Base-by-base conservation (phyloP, 2,888 invertebrate species). In the Siphlonurus alternatus region DNA sequence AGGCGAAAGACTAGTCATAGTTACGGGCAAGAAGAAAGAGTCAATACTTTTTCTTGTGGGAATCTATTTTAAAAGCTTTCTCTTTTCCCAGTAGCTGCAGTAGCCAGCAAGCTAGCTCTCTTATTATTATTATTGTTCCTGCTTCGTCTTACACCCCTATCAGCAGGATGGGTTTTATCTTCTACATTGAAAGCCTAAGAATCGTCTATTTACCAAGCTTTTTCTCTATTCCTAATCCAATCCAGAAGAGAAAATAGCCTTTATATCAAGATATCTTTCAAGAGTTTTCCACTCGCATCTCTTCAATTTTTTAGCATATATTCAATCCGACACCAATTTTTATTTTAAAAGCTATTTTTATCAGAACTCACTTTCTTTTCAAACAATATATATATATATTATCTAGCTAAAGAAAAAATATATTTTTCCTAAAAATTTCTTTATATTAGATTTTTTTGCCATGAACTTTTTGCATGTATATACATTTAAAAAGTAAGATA, bases 201-300 rank as follows among this genome's bases (percentile, higher is more conserved):
- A 38, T 56, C 20, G n/a, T 56, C 56, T 56, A 56, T 56, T 56
- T 56, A 22, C 56, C 56, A 56, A 56, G 56, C 56, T 56, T 56
- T 56, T 38, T 38, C 38, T 38, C 38, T 38, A 38, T 20, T 56
- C 7, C 56, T 56, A 56, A 56, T 56, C 56, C 56, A 56, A 56
- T 56, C 56, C 7, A 38, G 38, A 38, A 38, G 15, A 38, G 38
- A 38, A 38, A 38, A 38, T 38, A 38, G 38, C 5, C 38, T 38
- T 15, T 15, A 38, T 38, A 38, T 38, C 38, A 38, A 10, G 38
- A 38, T n/a, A n/a, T 38, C 15, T 38, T 38, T 38, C 15, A 10
- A 10, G 5, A 10, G 5, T 38, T 38, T 38, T 38, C 15, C 15
- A 10, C 15, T 38, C 5, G 7, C 15, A 38, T 38, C 38, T 10